phyloP scores from a whole-genome alignment of 2,888 invertebrate genomes.

The Prostheceraeus crozeri region DNA sequence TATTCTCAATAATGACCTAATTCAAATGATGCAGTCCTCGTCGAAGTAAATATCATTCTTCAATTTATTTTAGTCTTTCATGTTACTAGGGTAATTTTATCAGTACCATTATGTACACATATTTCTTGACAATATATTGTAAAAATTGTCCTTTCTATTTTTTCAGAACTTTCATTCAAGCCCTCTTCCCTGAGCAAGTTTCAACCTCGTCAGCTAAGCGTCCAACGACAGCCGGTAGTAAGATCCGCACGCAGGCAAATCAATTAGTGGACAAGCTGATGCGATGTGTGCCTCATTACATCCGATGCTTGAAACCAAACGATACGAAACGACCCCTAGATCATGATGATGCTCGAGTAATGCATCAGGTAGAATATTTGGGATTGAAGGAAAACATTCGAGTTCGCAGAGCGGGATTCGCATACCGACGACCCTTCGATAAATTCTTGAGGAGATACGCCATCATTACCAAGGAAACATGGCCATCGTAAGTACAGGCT shows the following conservation, averaged over 20 bases:
- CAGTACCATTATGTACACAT: neutral
- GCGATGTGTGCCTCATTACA: conserved; percentile 66
- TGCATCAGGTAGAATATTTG: conserved; percentile 66
- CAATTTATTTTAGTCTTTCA: conserved; percentile 33
- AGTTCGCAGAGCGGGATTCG: conserved; percentile 66
- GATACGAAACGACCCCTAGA: conserved; percentile 65
- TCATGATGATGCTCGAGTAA: conserved; percentile 64
- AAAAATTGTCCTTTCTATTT: conserved; percentile 5
- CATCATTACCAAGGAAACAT: neutral
- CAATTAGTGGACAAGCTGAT: conserved; percentile 64
- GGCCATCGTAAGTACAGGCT: neutral
- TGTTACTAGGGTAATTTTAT: neutral
- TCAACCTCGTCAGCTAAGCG: conserved; percentile 47
- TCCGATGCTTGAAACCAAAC: conserved; percentile 67
- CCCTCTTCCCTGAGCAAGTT: conserved; percentile 62
- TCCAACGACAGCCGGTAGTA: conserved; percentile 65
- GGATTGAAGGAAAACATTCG: conserved; percentile 66
- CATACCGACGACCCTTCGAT: conserved; percentile 63
- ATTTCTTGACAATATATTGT: conserved; percentile 27
- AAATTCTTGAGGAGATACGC: conserved; percentile 62
- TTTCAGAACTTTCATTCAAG: conserved; percentile 61
- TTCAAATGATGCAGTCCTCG: conserved; percentile 65
- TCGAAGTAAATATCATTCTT: conserved; percentile 58
- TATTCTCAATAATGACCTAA: conserved; percentile 64
- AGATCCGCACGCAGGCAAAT: conserved; percentile 65